phyloP scores from a whole-genome alignment of 1,140 invertebrate species.

The Pseudomyrmex gracilis region DNA sequence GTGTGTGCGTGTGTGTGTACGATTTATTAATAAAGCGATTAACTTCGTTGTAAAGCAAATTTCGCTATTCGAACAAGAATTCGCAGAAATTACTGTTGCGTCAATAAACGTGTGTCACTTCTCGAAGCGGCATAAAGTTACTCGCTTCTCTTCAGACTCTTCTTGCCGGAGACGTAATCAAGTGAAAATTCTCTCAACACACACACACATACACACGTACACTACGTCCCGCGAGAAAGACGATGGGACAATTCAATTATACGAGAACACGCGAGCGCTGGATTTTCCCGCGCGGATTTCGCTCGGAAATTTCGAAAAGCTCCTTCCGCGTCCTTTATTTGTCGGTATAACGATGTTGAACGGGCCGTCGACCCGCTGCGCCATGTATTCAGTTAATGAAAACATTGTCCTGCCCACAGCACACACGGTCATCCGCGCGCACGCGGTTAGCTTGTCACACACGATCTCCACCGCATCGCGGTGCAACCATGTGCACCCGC shows the following conservation, averaged over 20 bases:
- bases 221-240: conserved; percentile 3
- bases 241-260: conserved; percentile 51
- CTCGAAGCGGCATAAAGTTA: neutral
- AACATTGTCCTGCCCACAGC: conserved; percentile 78
- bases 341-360: conserved; percentile 54
- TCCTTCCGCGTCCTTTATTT: conserved; percentile 52
- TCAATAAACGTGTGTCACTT: neutral
- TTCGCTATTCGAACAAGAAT: neutral
- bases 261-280: conserved; percentile 39
- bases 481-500: conserved; percentile 62
- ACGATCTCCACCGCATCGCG: conserved; percentile 70
- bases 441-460: conserved; percentile 76
- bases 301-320: conserved; percentile 56
- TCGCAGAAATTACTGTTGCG: neutral
- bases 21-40: too few relatives aligned
- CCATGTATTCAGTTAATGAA: conserved; percentile 82
- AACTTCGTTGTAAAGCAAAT: too few relatives aligned
- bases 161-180: conserved; percentile 31
- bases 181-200: conserved; percentile 39
- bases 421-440: conserved; percentile 58
- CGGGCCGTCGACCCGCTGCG: conserved; percentile 70
- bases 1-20: too few relatives aligned
- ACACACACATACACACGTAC: conserved; percentile 1
- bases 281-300: conserved; percentile 52
- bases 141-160: neutral